Percentiles rank a stretch among this genome's conserved stretches.
Evolutionary conservation across 2,113 vertebrate genomes (phyloP).

Genomic region (Odocoileus virginianus): DNA sequence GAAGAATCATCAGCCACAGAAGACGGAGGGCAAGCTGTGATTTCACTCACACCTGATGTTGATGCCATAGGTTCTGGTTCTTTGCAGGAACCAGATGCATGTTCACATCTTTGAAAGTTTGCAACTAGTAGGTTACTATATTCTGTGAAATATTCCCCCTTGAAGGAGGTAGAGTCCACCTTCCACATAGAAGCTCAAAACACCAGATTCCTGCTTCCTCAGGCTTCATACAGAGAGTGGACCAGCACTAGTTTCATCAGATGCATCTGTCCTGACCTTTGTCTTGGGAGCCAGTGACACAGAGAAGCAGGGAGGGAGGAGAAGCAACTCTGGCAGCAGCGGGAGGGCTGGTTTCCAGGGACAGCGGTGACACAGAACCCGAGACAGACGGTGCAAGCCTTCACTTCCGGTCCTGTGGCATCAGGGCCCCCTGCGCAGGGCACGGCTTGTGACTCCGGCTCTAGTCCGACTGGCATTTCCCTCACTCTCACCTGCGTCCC

Average conservation of each 20-base stretch:
- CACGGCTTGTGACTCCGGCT: background rate
- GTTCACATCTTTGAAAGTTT: background rate
- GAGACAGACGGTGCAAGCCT: rapidly evolving
- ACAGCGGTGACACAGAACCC: background rate
- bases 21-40: background rate
- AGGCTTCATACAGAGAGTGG: background rate
- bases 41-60: background rate
- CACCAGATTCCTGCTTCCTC: background rate
- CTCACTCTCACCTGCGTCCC: background rate
- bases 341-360: background rate
- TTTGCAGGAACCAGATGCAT: background rate
- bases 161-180: background rate
- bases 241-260: background rate
- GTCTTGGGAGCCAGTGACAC: background rate
- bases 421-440: rapidly evolving
- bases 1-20: background rate
- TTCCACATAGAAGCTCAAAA: background rate
- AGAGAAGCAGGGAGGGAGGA: background rate
- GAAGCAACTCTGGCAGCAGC: background rate
- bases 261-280: background rate
- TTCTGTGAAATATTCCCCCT: background rate
- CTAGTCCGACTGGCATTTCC: background rate
- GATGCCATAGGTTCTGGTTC: background rate
- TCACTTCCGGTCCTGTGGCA: background rate
- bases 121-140: background rate